Base-by-base conservation (phyloP, 2,888 invertebrate genomes). In the Branchipolynoe longqiensis region DNA sequence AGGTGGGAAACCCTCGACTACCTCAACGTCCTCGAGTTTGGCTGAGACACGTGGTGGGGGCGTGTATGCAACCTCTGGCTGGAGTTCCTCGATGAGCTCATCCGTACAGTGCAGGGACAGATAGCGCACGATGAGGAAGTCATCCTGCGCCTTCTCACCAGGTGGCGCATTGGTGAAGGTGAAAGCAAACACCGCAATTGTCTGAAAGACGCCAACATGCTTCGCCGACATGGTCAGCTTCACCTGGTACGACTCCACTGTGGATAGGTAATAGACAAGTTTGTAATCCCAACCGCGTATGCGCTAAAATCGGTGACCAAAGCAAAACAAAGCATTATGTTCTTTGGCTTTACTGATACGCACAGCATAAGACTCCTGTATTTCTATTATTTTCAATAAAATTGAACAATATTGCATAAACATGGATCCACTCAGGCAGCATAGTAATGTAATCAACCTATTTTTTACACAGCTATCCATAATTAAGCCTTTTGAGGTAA, bases 161-260 rank as follows among this genome's bases (percentile, higher is more conserved):
- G 82, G 69, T 12, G 40, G 73, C 12, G 62, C 41, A 41, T 81
- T 31, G 4, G 83, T 69, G 59, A 91, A 89, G 36, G 89, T 88
- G 84, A 91, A 91, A 25, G 89, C 90, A 1, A 91, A 33, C 0
- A 90, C 90, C 18, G n/a, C n/a, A 12, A 48, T 48, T 0, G 89
- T 86, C 69, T 90, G 89, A 85, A 88, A 90, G 58, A 84, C 89
- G 0, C 91, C 91, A 0, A 90, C 84, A 83, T 90, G 87, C 22
- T 87, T 83, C 0, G 90, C 90, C 31, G 87, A 85, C 0, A 87
- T 87, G 25, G 84, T 84, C 0, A 91, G 85, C 8, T 82, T 86
- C 12, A 91, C 87, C 18, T 62, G 85, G 78, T 90, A 91, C 0
- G 74, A 78, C 3, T 86, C 85, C 28, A 89, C 91, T 91, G 82